Evolutionary conservation across 2,888 invertebrate genomes (phyloP), one percentile per base, ranked within the genome.

Genomic region (Caenorhabditis sp.): DNA sequence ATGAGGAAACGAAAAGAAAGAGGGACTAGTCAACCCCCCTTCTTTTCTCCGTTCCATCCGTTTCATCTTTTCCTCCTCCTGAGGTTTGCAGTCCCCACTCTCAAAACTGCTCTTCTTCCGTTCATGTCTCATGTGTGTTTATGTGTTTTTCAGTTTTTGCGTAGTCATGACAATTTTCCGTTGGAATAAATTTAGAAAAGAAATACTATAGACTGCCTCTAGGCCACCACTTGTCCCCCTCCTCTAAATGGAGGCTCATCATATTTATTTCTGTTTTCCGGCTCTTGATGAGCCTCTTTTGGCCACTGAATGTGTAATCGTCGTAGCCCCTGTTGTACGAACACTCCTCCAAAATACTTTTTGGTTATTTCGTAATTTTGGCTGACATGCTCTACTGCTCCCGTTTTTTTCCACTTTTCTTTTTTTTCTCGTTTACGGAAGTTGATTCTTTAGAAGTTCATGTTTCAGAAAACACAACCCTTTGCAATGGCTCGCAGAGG

Each of bases 161-260:
- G 81, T 81, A 81, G 81, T 56, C 81, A 81, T 75, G 64, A 74
- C 75, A 73, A 81, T 74, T 63, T 28, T 44, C 54, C 41, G 35
- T 68, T 38, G 2, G 16, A 19, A 26, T 26, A 61, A 49, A 49
- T 49, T 51, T 10, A 54, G 56, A n/a, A 38, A 31, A 22, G 35
- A 12, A 12, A 10, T 6, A 10, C 12, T 38, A 6, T 38, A 38
- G 61, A 35, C 44, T 16, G n/a, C 26, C 19, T 51, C 26, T 14
- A 14, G 8, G 8, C 31, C 31, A 35, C 4, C 8, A 8, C 22
- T 26, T 28, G 16, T 24, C 19, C 63, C 22, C 35, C 35, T 1
- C 24, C 47, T 64, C 47, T 44, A 19, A 7, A 51, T 51, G n/a
- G 51, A 54, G 26, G 38, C 58, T 72, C 72, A 72, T 72, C 72